A percentile compares a stretch with the other conserved stretches of the same genome.
Evolutionary conservation across 2,113 vertebrate genomes (phyloP).

Genomic region (Isurus oxyrinchus): DNA sequence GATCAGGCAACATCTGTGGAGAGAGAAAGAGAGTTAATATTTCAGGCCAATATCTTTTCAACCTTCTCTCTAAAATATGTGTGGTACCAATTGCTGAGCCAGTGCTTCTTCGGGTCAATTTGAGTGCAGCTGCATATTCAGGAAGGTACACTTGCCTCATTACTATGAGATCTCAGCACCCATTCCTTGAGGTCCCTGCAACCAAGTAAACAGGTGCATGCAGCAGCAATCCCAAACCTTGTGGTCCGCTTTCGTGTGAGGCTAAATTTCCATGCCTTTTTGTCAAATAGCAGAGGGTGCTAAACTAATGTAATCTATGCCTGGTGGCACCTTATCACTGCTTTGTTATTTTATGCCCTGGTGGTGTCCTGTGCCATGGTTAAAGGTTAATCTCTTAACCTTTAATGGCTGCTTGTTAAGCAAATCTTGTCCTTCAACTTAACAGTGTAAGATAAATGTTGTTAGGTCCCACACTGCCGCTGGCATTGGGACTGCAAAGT

Average conservation of each 20-base stretch:
- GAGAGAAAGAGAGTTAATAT: background rate
- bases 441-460: background rate
- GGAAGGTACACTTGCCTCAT: background rate
- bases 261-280: background rate
- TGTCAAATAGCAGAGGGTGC: background rate
- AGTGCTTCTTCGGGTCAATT: background rate
- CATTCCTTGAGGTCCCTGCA: background rate
- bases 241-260: background rate
- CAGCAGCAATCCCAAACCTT: no score
- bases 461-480: background rate
- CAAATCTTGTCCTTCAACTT: background rate
- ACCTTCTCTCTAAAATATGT: background rate
- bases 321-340: background rate
- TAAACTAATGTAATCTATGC: background rate
- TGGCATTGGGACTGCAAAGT: background rate
- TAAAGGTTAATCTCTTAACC: background rate
- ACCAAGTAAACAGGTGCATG: background rate
- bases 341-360: background rate
- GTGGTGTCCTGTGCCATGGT: background rate
- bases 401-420: background rate
- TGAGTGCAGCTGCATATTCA: background rate
- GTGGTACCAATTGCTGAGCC: background rate
- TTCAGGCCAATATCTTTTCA: background rate
- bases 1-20: background rate
- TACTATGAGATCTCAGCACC: background rate